These are phyloP conservation scores for Epicampocera succincta DNA, from an alignment of 2,888 invertebrate genomes.

Conservation along the genomic window DNA sequence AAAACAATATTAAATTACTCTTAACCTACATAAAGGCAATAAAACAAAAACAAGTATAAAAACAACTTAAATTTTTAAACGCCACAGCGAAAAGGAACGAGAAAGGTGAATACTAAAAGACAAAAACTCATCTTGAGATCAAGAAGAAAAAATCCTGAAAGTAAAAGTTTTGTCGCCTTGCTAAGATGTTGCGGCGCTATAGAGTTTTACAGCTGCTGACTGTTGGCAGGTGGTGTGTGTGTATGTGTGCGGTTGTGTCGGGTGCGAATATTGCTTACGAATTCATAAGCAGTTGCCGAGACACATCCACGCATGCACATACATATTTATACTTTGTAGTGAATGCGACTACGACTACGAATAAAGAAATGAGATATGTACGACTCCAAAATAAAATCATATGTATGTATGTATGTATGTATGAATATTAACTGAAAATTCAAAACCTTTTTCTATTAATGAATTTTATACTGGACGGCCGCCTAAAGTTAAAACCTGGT, in stretches of 20 bases:
- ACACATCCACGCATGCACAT: not conserved
- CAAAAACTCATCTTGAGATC: conserved; percentile 32
- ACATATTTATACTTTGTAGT: no score
- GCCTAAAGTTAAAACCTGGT: no score
- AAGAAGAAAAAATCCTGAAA: conserved; percentile 54
- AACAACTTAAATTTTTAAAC: conserved; percentile 11
- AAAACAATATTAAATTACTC: conserved; percentile 63
- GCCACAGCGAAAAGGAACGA: conserved; percentile 22
- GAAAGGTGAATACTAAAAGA: conserved; percentile 32
- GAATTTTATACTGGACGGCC: no score
- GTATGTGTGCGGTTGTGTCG: conserved; percentile 21
- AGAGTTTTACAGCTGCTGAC: not conserved
- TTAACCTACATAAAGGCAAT: conserved; percentile 66
- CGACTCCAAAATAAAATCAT: no score
- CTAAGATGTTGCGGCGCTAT: conserved; percentile 25
- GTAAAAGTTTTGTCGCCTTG: conserved; percentile 63
- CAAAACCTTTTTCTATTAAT: no score
- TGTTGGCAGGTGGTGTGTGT: not conserved
- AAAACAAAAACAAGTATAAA: conserved; percentile 7
- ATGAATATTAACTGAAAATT: no score
- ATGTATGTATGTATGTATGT: no score
- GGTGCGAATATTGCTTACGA: conserved; percentile 54
- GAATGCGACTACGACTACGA: no score
- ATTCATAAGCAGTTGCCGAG: conserved; percentile 43
- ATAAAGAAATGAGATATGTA: no score